Base-by-base conservation (phyloP, 2,797 vertebrate genomes). In the Oryzias dopingdopingensis region DNA sequence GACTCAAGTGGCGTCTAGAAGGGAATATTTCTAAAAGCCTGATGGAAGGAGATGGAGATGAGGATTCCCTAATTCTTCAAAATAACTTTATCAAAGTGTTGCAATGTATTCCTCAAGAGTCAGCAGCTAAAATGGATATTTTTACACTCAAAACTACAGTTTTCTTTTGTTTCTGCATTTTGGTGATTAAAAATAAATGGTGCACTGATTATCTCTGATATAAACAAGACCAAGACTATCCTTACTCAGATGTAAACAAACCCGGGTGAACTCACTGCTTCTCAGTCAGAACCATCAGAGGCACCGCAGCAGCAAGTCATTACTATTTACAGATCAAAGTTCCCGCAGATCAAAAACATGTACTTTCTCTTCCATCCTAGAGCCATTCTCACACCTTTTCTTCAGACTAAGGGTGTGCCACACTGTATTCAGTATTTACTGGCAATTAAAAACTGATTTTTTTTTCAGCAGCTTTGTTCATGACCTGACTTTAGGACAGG, bases 271-370 rank as follows among this genome's bases (percentile, higher is more conserved):
- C 61, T 69, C 65, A 65, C 50, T 70, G 75, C 52, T 51, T 68
- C 59, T 70, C 65, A 57, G 64, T 60, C 58, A 67, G 70, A 63
- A 73, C 82, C 77, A 83, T 88, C 76, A 85, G 72, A 83, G 73
- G 66, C 46, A 63, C 51, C 72, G 76, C 64, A 55, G 65, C 64
- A 53, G 65, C 68, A 70, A 77, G 75, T 86, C 76, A 80, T 68
- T 84, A 79, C 68, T 86, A 85, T 89, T 90, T 86, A 83, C 82
- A 83, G 82, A 85, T 87, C 81, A 89, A 86, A 88, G 67, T 82
- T 85, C 64, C 76, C 63, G 77, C 82, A 73, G 56, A 82, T 77
- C 76, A 62, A 67, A 60, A 61, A 80, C 78, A 75, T 76, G 85
- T 81, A 91, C 85, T 88, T 76, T 70, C 32, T 62, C 64, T 65